Evolutionary conservation across 1,140 invertebrate species (phyloP), one percentile per base, ranked within the genome.

Genomic region (Lepidurus apus): DNA sequence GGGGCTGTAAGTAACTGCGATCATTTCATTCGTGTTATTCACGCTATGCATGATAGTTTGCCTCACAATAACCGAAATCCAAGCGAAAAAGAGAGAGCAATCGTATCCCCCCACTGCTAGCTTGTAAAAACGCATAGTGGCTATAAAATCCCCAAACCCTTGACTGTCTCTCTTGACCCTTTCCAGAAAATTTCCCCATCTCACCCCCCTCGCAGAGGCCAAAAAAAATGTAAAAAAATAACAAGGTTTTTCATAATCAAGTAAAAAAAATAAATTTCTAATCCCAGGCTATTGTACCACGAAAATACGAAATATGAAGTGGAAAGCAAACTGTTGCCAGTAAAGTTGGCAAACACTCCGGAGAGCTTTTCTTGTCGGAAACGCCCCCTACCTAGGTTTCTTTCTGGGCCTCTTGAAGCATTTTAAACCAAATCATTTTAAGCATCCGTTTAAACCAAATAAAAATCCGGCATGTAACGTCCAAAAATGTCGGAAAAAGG

Each of bases 141-240:
- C 53, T 65, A 65, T 65, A 65, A 65, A 65, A 65, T 65, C 53
- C 21, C 45, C 8, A 65, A 34, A 65, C 21, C 53, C 53, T 65
- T 65, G 13, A 65, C 53, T 65, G 13, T 13, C 13, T 34, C 34
- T 21, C 53, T 65, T 65, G 53, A 65, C 53, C 53, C 13, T 65
- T 21, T 65, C 53, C 53, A 7, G 17, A 13, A 17, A 10, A 11
- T 7, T 21, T 21, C 13, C 4, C 45, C 45, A 6, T 47, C 21
- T 65, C 21, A 7, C 7, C 1, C 17, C 17, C 53, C 13, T 17
- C 0, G 21, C 8, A 34, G 26, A 65, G 17, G 8, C 47, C 47
- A 10, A 65, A 26, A 26, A 65, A 11, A 11, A 65, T 0, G 9
- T 1, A 65, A 9, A 9, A 13, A 65, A 34, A 34, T 34, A 34